A percentile compares a stretch with the other conserved stretches of the same genome.
Conservation (phyloP, 1,140 invertebrate genomes). For the Apis florea region DNA sequence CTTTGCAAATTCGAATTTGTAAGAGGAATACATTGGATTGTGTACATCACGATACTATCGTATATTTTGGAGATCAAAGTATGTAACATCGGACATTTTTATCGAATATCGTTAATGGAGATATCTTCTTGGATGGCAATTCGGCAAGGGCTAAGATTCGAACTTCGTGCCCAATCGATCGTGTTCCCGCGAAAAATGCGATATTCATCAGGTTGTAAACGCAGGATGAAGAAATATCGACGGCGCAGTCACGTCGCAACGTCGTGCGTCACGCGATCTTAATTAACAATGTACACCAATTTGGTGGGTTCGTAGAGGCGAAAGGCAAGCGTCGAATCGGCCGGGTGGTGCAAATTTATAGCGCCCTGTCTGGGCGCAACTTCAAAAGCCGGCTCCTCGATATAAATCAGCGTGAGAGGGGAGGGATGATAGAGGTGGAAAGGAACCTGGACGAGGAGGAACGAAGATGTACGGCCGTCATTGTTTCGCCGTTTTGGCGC, state of each 20-base stretch:
- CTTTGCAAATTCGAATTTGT: no score
- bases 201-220: background rate
- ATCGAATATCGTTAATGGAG: no score
- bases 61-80: no score
- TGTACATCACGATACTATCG: no score
- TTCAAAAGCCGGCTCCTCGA: slow-evolving; percentile 43
- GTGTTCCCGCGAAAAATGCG: background rate
- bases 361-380: slow-evolving; percentile 23
- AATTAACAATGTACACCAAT: slow-evolving; percentile 49
- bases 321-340: slow-evolving; percentile 25
- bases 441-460: slow-evolving; percentile 28
- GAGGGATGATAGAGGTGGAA: background rate
- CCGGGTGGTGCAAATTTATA: slow-evolving; percentile 38
- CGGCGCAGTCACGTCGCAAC: background rate
- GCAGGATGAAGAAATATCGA: background rate
- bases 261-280: slow-evolving; percentile 25
- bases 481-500: slow-evolving; percentile 50
- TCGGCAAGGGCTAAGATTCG: no score
- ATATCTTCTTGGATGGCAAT: no score
- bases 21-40: no score
- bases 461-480: slow-evolving; percentile 49
- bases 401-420: slow-evolving; percentile 51
- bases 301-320: slow-evolving; percentile 24
- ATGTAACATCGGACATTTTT: no score
- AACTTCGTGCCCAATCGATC: no score